These are phyloP conservation scores for Harpegnathos saltator DNA, from an alignment of 1,140 invertebrate genomes.

Conservation along the genomic window DNA sequence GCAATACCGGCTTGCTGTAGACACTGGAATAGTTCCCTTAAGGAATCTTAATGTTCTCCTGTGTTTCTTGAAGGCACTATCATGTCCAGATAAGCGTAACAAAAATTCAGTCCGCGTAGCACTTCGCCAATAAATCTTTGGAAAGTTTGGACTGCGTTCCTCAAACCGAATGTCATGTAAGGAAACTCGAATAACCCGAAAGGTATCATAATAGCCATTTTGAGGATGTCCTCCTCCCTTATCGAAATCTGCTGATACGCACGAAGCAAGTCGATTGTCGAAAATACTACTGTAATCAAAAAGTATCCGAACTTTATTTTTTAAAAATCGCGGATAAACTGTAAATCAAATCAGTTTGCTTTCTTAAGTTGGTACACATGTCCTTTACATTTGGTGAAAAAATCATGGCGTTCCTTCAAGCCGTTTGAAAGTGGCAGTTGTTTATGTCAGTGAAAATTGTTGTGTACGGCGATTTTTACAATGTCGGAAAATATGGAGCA, in stretches of 20 bases:
- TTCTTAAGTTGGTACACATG: too few relatives aligned
- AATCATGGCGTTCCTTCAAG: too few relatives aligned
- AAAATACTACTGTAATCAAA: too few relatives aligned
- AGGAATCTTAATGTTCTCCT: background rate
- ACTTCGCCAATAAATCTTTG: background rate
- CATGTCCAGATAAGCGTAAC: background rate
- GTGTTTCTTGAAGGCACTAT: background rate
- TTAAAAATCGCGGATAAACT: too few relatives aligned
- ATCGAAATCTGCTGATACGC: conserved; percentile 85
- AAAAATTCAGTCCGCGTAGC: background rate
- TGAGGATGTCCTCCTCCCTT: conserved; percentile 75
- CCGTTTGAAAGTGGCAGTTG: too few relatives aligned
- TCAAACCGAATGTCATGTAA: background rate
- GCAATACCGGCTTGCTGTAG: background rate
- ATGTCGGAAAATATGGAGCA: too few relatives aligned
- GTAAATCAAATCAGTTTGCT: too few relatives aligned
- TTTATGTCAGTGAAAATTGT: too few relatives aligned
- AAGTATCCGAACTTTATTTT: too few relatives aligned
- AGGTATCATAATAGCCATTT: conserved; percentile 67
- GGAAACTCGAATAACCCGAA: background rate
- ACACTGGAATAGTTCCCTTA: background rate
- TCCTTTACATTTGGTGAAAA: too few relatives aligned
- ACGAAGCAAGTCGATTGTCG: conserved; percentile 81
- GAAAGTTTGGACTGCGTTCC: background rate
- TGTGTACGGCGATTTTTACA: too few relatives aligned